Evolutionary conservation across 2,797 vertebrate genomes (phyloP).

Genomic region (Megalops cyprinoides): DNA sequence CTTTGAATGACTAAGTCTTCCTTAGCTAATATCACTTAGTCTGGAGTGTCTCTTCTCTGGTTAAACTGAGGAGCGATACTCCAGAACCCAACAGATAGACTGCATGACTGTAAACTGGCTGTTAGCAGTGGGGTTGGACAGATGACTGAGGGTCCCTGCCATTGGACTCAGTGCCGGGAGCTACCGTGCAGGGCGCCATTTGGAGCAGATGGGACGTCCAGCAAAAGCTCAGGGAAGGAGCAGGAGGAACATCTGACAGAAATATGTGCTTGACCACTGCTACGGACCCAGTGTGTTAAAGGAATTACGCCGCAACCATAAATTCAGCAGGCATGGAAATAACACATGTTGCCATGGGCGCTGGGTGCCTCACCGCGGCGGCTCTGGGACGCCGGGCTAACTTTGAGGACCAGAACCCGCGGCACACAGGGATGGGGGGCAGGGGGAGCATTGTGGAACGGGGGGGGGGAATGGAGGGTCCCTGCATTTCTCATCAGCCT

Average conservation of each 20-base stretch:
- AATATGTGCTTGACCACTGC: constrained; percentile 11
- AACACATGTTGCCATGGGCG: constrained; percentile 8
- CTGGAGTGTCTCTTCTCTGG: neutral
- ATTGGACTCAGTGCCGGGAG: neutral
- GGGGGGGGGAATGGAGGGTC: neutral
- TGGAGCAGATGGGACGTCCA: neutral
- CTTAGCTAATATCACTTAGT: neutral
- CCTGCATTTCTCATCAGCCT: constrained; percentile 32
- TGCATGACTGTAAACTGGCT: constrained; percentile 16
- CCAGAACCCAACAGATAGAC: neutral
- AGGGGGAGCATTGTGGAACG: no score
- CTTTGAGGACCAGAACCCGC: neutral
- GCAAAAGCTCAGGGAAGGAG: neutral
- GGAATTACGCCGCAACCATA: neutral
- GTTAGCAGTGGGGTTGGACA: neutral
- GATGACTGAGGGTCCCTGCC: neutral
- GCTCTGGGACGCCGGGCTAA: neutral
- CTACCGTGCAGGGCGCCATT: neutral
- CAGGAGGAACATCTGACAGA: neutral
- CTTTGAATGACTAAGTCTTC: neutral
- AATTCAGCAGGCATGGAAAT: constrained; percentile 29
- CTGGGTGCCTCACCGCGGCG: neutral
- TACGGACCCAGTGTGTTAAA: neutral
- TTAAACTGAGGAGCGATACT: neutral
- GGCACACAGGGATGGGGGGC: neutral